Evolutionary conservation across 2,888 invertebrate genomes (phyloP), one percentile per base, ranked within the genome.

Genomic region (Enoplolaimus lenunculus): DNA sequence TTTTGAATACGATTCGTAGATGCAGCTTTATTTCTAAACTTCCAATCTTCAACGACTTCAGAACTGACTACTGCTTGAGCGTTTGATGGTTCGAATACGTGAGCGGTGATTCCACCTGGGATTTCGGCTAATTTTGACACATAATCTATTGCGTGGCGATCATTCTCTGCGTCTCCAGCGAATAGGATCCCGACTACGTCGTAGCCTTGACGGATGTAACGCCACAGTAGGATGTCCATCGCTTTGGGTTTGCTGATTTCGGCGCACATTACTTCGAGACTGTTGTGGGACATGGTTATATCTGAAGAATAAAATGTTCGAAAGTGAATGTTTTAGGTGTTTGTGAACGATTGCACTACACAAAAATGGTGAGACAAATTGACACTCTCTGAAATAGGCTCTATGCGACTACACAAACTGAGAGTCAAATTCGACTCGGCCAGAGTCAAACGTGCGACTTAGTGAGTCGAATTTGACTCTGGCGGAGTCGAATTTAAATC

Each of bases 191-290:
- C 71, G 68, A 68, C 68, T 29, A 71, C 29, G 68, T 71, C 64
- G 62, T 34, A 71, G 60, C 57, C 57, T 21, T 31, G 21, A 2
- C 28, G 1, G 21, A 2, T 1, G 45, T 71, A 71, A 7, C 29
- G 30, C 13, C 13, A 21, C 16, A 69, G n/a, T n/a, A 71, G 34
- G 1, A 71, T 21, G 35, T 71, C 60, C n/a, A 68, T 34, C 33
- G 71, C 71, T n/a, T 68, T 1, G 2, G 68, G 16, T 33, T 71
- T 71, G 62, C 71, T 71, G 68, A 71, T 68, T 30, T 71, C 71
- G 28, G 16, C 26, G 3, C 60, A 60, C 71, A 71, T 71, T 45
- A 71, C 68, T 34, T 71, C 71, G 68, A 71, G 34, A 59, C 68
- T 68, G 60, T 71, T 71, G 68, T 71, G 71, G 31, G 71, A 45